Evolutionary conservation across 2,113 vertebrate species (phyloP).

Genomic region (Callipepla californica): DNA sequence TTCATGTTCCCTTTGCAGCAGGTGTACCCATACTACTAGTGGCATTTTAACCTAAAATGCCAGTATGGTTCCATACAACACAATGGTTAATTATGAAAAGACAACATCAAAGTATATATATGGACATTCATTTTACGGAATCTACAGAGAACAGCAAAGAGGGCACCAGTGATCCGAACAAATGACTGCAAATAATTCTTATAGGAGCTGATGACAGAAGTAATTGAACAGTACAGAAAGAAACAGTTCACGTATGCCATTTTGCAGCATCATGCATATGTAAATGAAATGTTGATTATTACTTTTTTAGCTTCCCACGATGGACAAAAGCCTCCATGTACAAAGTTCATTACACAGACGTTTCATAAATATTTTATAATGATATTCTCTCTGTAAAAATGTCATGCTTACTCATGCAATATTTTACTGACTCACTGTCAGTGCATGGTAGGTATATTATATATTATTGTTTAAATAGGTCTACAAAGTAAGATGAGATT

Average conservation of each 20-base stretch:
- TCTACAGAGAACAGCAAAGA: constrained; percentile 75
- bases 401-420: constrained; percentile 79
- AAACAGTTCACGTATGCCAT: constrained; percentile 78
- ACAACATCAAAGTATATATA: constrained; percentile 81
- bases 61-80: constrained; percentile 82
- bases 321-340: constrained; percentile 92
- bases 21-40: constrained; percentile 80
- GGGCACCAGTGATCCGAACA: constrained; percentile 72
- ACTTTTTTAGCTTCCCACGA: constrained; percentile 88
- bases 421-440: constrained; percentile 83
- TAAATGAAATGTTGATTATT: constrained; percentile 92
- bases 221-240: constrained; percentile 79
- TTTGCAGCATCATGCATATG: constrained; percentile 88
- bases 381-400: constrained; percentile 87
- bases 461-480: constrained; percentile 65
- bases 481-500: constrained; percentile 67
- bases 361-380: constrained; percentile 94
- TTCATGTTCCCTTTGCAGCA: constrained; percentile 77
- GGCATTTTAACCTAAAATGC: constrained; percentile 86
- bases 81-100: constrained; percentile 85
- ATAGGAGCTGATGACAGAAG: constrained; percentile 76
- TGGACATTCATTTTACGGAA: constrained; percentile 83
- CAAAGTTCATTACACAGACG: constrained; percentile 88
- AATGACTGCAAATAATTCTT: constrained; percentile 77
- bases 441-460: constrained; percentile 80